These are phyloP conservation scores for Pachyrhynchus sulphureomaculatus DNA, from an alignment of 1,140 invertebrate genomes.

Conservation along the genomic window DNA sequence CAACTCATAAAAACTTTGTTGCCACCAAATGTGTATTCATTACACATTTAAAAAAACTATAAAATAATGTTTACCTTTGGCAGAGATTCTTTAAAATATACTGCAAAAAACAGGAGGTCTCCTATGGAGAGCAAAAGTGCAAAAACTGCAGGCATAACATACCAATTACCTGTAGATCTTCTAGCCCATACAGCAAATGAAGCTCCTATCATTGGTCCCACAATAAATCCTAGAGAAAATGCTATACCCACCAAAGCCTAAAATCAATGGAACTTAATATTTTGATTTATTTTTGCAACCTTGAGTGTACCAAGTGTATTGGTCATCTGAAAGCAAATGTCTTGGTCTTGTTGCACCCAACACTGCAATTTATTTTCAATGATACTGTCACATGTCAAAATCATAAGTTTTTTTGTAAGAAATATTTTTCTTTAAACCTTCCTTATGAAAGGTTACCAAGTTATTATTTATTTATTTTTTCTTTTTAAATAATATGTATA, in stretches of 20 bases:
- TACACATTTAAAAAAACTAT: neutral
- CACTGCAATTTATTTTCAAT: too few relatives aligned
- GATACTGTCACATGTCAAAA: too few relatives aligned
- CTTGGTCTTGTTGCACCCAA: too few relatives aligned
- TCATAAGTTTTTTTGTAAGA: too few relatives aligned
- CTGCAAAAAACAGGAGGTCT: constrained; percentile 76
- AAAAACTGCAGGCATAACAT: constrained; percentile 80
- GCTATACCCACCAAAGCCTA: constrained; percentile 95
- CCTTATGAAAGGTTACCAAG: too few relatives aligned
- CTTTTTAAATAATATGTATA: too few relatives aligned
- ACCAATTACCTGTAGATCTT: constrained; percentile 69
- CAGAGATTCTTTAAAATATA: constrained; percentile 84
- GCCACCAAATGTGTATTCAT: too few relatives aligned
- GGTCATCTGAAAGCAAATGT: too few relatives aligned
- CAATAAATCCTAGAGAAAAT: constrained; percentile 97
- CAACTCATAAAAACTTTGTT: too few relatives aligned
- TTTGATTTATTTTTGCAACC: neutral
- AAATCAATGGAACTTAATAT: constrained; percentile 54
- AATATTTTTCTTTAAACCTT: too few relatives aligned
- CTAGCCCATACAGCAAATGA: constrained; percentile 76
- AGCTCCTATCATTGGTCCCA: constrained; percentile 94
- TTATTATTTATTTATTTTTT: too few relatives aligned
- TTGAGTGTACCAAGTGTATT: too few relatives aligned
- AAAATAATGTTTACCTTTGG: constrained; percentile 58
- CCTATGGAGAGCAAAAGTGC: constrained; percentile 75